A percentile compares a stretch with the other conserved stretches of the same genome.
These are phyloP conservation scores for Melopsittacus undulatus DNA, from an alignment of 2,797 vertebrate genomes.

Conservation along the genomic window DNA sequence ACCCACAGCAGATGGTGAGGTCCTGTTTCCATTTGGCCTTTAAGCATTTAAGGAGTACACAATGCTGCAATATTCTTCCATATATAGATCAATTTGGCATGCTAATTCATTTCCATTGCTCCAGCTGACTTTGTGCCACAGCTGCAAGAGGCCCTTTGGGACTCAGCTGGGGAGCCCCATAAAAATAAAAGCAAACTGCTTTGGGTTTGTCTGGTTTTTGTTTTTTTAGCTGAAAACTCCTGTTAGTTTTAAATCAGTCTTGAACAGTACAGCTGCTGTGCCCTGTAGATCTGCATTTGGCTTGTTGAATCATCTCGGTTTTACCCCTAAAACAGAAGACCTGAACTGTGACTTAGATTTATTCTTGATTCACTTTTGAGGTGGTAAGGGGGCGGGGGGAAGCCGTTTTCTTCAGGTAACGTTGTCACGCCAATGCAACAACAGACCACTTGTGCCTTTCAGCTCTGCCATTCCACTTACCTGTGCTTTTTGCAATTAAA, in stretches of 20 bases:
- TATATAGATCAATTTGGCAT: not conserved
- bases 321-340: not conserved
- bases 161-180: not conserved
- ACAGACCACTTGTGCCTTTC: not conserved
- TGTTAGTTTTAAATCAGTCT: not conserved
- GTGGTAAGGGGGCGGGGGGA: not conserved
- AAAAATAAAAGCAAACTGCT: not conserved
- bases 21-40: not conserved
- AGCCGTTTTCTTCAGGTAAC: not conserved
- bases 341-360: not conserved
- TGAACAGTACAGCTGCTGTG: not conserved
- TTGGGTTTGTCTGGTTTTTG: not conserved
- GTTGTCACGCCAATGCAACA: accelerated
- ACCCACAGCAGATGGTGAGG: not conserved
- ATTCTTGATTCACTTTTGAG: not conserved
- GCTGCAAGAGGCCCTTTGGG: not conserved
- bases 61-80: not conserved
- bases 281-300: not conserved
- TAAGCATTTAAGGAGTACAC: not conserved
- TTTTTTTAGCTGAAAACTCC: not conserved
- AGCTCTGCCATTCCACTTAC: not conserved
- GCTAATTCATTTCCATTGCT: not conserved
- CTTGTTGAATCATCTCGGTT: not conserved
- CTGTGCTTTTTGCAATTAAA: not conserved
- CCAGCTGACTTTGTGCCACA: not conserved